A percentile compares a stretch with the other conserved stretches of the same genome.
These are phyloP conservation scores for Ecliptopera silaceata DNA, from an alignment of 2,888 invertebrate genomes.

Conservation along the genomic window DNA sequence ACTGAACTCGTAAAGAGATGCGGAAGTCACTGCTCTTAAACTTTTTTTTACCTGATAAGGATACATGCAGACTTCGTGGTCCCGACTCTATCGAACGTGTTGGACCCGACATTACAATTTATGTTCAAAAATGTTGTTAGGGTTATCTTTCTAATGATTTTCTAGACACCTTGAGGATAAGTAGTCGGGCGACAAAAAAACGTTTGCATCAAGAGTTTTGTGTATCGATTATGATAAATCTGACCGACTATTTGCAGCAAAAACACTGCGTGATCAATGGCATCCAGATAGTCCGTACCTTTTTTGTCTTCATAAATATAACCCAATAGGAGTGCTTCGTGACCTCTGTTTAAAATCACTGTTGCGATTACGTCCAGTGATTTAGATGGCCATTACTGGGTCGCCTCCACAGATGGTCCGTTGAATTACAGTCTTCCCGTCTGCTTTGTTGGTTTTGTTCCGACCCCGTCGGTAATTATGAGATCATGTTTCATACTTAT, in stretches of 20 bases:
- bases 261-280: slow-evolving; percentile 60
- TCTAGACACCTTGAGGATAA: slow-evolving; percentile 65
- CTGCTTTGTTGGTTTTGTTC: slow-evolving; percentile 72
- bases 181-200: slow-evolving; percentile 43
- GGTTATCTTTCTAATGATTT: slow-evolving; percentile 59
- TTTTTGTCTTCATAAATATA: slow-evolving; percentile 72
- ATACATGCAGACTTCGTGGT: slow-evolving; percentile 70
- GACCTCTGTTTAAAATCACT: slow-evolving; percentile 75
- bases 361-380: slow-evolving; percentile 75
- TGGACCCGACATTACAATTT: slow-evolving; percentile 57
- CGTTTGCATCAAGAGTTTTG: slow-evolving; percentile 25
- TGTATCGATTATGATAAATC: slow-evolving; percentile 42
- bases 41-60: slow-evolving; percentile 79
- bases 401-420: slow-evolving; percentile 71
- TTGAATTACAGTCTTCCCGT: slow-evolving; percentile 74
- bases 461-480: slow-evolving; percentile 72
- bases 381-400: slow-evolving; percentile 73
- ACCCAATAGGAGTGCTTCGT: slow-evolving; percentile 68
- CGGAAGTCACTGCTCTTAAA: slow-evolving; percentile 71
- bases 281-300: slow-evolving; percentile 49
- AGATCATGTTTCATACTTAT: slow-evolving; percentile 77
- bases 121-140: slow-evolving; percentile 59
- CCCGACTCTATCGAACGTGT: slow-evolving; percentile 53
- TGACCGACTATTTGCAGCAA: slow-evolving; percentile 39
- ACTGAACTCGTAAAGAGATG: slow-evolving; percentile 65